Conservation (phyloP, 2,113 vertebrate species). For the Xenus cinereus region DNA sequence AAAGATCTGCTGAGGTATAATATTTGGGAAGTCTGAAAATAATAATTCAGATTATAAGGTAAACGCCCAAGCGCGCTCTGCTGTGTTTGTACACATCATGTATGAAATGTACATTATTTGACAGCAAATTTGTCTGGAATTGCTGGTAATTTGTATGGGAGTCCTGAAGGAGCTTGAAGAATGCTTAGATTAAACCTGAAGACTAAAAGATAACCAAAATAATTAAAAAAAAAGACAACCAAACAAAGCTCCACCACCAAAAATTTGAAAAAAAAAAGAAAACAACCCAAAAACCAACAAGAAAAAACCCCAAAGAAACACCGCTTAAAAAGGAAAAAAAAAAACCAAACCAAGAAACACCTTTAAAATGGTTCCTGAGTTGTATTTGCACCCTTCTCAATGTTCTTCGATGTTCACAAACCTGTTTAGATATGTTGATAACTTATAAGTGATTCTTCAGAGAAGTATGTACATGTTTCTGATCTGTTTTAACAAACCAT, state of each 20-base stretch:
- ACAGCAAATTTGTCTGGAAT: not conserved
- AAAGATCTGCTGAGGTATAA: not conserved
- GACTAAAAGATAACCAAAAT: not conserved
- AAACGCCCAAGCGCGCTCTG: not conserved
- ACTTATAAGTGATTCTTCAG: not conserved
- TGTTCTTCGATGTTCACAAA: not conserved
- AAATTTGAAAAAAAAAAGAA: not conserved
- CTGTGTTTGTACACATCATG: not conserved
- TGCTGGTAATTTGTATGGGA: not conserved
- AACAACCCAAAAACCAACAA: not conserved
- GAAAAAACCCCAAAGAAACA: not conserved
- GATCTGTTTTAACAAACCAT: constrained; percentile 14
- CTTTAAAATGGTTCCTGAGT: not conserved
- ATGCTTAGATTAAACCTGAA: not conserved
- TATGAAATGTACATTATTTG: not conserved
- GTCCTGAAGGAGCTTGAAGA: not conserved
- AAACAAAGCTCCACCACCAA: not conserved
- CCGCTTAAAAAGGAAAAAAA: not conserved
- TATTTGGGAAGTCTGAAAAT: not conserved
- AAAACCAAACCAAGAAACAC: too few relatives aligned
- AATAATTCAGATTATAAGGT: not conserved
- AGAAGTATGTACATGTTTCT: constrained; percentile 17
- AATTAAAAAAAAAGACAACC: not conserved
- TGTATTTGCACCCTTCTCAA: not conserved
- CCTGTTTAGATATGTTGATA: not conserved